Conservation (phyloP, 2,888 invertebrate genomes). For the Acleris laterana region DNA sequence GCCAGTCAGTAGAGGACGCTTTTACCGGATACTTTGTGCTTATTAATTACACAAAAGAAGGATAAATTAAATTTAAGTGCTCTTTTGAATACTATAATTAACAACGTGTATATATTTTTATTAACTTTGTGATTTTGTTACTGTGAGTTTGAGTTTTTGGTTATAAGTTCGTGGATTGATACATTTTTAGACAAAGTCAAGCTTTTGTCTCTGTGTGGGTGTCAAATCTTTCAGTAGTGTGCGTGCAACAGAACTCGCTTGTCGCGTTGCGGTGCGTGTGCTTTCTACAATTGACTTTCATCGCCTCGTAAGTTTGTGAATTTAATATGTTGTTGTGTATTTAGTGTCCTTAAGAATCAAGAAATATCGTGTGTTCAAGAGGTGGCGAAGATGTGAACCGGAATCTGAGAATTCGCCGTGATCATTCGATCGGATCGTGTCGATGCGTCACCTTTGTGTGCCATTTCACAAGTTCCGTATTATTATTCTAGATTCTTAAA, state of each 20-base stretch:
- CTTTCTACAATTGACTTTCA: conserved; percentile 81
- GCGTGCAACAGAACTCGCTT: conserved; percentile 75
- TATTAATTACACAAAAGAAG: conserved; percentile 3
- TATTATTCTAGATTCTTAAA: conserved; percentile 52
- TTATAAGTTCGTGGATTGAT: conserved; percentile 20
- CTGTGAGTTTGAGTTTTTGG: not conserved
- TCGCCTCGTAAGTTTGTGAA: conserved; percentile 82
- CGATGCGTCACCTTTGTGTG: conserved; percentile 84
- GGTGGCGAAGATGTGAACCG: conserved; percentile 40
- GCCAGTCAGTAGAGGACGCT: conserved; percentile 26
- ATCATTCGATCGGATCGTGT: conserved; percentile 80
- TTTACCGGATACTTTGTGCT: conserved; percentile 28
- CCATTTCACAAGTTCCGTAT: conserved; percentile 74
- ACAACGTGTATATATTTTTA: not conserved
- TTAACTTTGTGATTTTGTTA: not conserved
- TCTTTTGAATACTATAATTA: conserved; percentile 5
- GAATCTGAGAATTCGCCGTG: conserved; percentile 55
- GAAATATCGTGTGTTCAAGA: conserved; percentile 44
- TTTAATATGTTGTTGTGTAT: conserved; percentile 67
- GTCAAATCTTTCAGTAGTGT: conserved; percentile 62
- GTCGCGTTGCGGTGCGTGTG: conserved; percentile 80
- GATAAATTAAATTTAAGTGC: conserved; percentile 13
- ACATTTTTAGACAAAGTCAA: conserved; percentile 28
- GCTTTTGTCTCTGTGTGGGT: conserved; percentile 48
- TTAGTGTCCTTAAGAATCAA: conserved; percentile 52